Conservation (phyloP, 1,140 invertebrate genomes). For the Drosophila leontia region DNA sequence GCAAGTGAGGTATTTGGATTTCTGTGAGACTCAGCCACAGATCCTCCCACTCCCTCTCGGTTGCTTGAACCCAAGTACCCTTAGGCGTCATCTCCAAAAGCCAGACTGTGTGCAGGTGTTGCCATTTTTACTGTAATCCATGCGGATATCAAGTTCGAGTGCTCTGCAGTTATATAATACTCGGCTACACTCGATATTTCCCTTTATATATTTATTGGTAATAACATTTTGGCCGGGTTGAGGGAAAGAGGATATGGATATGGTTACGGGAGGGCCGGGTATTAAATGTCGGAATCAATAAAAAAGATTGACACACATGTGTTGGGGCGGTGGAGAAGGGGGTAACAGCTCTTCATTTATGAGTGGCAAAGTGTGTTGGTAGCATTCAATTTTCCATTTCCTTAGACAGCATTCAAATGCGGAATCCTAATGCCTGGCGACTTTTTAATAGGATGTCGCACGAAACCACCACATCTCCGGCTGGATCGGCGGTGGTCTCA, state of each 20-base stretch:
- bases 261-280: constrained; percentile 21
- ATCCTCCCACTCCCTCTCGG: background rate
- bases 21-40: background rate
- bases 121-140: constrained; percentile 19
- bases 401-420: background rate
- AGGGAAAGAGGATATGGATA: constrained; percentile 37
- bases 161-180: constrained; percentile 41
- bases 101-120: constrained; percentile 66
- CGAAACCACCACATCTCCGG: constrained; percentile 21
- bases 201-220: constrained; percentile 67
- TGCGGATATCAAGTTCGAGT: constrained; percentile 1
- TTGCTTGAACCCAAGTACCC: background rate
- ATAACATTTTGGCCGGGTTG: constrained; percentile 74
- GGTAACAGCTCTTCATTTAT: constrained; percentile 4
- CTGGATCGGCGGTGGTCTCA: constrained; percentile 9
- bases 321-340: background rate
- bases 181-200: background rate
- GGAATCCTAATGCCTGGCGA: constrained; percentile 17
- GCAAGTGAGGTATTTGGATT: background rate
- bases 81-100: background rate
- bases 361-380: constrained; percentile 56
- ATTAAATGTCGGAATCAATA: constrained; percentile 83
- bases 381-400: constrained; percentile 64
- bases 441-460: constrained; percentile 71
- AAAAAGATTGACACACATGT: constrained; percentile 77